These are phyloP conservation scores for Meghimatium bilineatum DNA, from an alignment of 2,888 invertebrate genomes.

Conservation along the genomic window DNA sequence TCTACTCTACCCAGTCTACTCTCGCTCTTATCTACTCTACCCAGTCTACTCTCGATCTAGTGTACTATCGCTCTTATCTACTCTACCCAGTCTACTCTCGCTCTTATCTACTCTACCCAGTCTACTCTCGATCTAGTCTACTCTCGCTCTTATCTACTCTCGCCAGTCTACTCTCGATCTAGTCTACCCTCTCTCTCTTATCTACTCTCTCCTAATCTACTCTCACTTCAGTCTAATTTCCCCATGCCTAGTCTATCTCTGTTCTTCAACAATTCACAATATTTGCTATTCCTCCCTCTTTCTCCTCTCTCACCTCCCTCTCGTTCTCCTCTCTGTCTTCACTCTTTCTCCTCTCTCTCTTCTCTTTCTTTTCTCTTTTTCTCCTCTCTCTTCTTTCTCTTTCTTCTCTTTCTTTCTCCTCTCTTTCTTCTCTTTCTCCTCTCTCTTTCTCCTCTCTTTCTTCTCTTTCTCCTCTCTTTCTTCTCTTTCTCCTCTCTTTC, in stretches of 20 bases:
- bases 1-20: no score
- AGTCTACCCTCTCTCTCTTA: no score
- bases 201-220: no score
- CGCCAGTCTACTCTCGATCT: no score
- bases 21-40: no score
- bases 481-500: slow-evolving; percentile 12
- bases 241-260: neutral
- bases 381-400: neutral
- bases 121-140: no score
- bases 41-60: no score
- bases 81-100: no score
- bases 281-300: neutral
- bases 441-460: neutral
- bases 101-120: no score
- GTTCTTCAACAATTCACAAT: no score
- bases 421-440: neutral
- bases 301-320: neutral
- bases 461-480: neutral
- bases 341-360: slow-evolving; percentile 17
- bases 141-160: no score
- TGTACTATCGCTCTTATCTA: no score
- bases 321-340: neutral
- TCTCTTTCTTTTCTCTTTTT: neutral
- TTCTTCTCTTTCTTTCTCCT: neutral
- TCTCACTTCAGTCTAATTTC: neutral